Percentiles rank a stretch among this genome's conserved stretches.
Conservation (phyloP, 2,888 invertebrate genomes). For the Parnassius glacialis region DNA sequence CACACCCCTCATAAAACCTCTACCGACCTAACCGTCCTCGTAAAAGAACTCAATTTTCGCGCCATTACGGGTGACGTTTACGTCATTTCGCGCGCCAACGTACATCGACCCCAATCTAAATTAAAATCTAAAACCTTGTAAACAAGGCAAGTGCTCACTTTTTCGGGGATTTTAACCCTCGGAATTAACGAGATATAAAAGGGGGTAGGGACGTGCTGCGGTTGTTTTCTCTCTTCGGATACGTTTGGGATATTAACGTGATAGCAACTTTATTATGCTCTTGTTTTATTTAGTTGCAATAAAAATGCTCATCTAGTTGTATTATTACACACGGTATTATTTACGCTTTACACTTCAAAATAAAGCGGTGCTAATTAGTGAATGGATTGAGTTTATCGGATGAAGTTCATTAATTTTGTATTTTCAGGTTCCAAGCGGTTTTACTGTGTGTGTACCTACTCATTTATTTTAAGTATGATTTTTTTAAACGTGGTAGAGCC, state of each 20-base stretch:
- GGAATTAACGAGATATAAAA: conserved; percentile 76
- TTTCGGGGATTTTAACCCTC: conserved; percentile 81
- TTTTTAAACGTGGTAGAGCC: no score
- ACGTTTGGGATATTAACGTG: conserved; percentile 39
- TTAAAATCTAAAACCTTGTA: conserved; percentile 83
- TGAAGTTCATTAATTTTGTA: no score
- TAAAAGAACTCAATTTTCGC: conserved; percentile 48
- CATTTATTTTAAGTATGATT: no score
- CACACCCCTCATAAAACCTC: conserved; percentile 46
- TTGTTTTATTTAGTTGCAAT: conserved; percentile 25
- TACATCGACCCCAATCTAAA: conserved; percentile 77
- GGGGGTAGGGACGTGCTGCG: conserved; percentile 51
- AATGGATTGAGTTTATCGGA: neutral
- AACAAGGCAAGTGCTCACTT: conserved; percentile 83
- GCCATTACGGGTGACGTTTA: conserved; percentile 47
- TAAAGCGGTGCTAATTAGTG: neutral
- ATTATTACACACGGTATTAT: neutral
- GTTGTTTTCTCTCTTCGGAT: conserved; percentile 53
- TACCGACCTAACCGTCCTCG: conserved; percentile 40
- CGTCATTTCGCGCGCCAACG: conserved; percentile 47
- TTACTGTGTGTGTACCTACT: no score
- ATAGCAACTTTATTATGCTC: conserved; percentile 38
- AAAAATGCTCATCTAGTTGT: neutral
- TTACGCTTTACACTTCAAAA: neutral
- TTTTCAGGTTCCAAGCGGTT: no score